Base-by-base conservation (phyloP, 2,797 vertebrate genomes). In the Cichlasoma orientale region DNA sequence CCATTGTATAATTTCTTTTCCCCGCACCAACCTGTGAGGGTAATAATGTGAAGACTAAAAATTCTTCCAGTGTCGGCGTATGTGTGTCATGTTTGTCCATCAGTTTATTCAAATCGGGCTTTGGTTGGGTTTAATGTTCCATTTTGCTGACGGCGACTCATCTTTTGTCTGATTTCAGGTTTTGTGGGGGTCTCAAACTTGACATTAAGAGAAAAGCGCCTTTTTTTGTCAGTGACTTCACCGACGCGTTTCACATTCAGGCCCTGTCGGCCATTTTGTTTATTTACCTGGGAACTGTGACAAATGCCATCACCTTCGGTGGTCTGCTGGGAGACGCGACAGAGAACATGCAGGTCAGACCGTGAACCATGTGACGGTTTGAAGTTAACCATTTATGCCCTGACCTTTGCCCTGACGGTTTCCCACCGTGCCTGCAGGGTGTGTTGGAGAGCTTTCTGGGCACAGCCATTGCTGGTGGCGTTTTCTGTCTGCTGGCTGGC, bases 401-500 rank as follows among this genome's bases (percentile, higher is more conserved):
- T 12, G 31, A 57, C 9, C 21, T 1, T 2, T 18, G 18, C 18
- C 18, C 16, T 59, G 53, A 23, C 1, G 0, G 18, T 18, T 36
- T 29, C 1, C 16, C 8, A 57, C 18, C 12, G 1, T 23, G 19
- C 68, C 36, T 79, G 61, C 18, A 88, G 98, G 98, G 98, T 0
- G 98, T 99, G 80, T 61, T 99, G 96, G 98, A 99, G 95, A 99
- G 98, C 89, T 99, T 99, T 87, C 94, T 99, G 93, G 98, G 98
- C 72, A 99, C 98, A 0, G 98, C 98, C 0, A 95, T 99, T 41
- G 76, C 96, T 0, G 98, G 98, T 1, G 97, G 96, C 0, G 41
- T 98, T 27, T 99, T 99, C 88, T 99, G 98, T 87, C 95, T 99
- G 89, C 92, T 99, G 72, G 96, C 93, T 13, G 98, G 98, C 3